Evolutionary conservation across 1,140 invertebrate species (phyloP).

Genomic region (Pogonus chalceus): DNA sequence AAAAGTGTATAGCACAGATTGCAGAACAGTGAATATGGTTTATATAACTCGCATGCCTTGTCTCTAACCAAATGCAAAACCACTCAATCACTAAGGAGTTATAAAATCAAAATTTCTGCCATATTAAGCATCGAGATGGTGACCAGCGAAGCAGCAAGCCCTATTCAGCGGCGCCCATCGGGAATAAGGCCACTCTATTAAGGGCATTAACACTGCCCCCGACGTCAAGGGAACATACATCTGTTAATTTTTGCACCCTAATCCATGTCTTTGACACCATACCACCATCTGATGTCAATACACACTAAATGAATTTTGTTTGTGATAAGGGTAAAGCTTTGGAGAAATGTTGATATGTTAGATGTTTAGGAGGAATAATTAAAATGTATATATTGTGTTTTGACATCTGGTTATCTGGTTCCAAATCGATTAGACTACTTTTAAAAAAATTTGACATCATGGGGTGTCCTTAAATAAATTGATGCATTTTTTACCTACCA

Average conservation of each 20-base stretch:
- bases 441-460: background rate
- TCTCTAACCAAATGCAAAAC: background rate
- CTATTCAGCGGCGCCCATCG: background rate
- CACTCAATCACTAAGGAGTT: slow-evolving; percentile 6
- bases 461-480: background rate
- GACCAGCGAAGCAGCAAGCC: background rate
- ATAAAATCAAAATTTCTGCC: slow-evolving; percentile 10
- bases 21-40: no score
- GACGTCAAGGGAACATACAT: slow-evolving; percentile 1
- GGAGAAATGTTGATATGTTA: background rate
- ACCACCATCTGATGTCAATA: background rate
- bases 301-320: background rate
- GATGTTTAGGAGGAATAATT: background rate
- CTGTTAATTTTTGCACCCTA: slow-evolving; percentile 9
- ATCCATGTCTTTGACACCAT: slow-evolving; percentile 2
- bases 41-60: no score
- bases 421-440: background rate
- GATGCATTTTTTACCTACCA: background rate
- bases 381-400: slow-evolving; percentile 8
- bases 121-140: slow-evolving; percentile 4
- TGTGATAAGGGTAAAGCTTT: background rate
- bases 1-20: no score
- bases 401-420: slow-evolving; percentile 4
- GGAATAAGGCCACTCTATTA: slow-evolving; percentile 3
- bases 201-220: slow-evolving; percentile 7